Evolutionary conservation across 2,888 invertebrate genomes (phyloP).

Genomic region (Plebejus argus): DNA sequence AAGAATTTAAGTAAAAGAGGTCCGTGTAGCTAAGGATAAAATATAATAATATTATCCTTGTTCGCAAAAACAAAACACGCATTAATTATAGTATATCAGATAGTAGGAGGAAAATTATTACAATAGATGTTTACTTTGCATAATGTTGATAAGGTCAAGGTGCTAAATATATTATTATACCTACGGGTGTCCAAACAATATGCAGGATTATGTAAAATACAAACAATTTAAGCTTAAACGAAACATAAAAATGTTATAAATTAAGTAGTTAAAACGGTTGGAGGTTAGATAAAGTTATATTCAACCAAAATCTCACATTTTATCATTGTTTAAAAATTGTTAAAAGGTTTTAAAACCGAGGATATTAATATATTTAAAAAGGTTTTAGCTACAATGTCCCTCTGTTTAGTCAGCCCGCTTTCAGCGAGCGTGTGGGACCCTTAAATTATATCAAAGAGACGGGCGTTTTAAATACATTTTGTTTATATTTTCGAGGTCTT

Average conservation of each 20-base stretch:
- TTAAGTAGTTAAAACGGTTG: slow-evolving; percentile 20
- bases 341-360: neutral
- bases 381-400: slow-evolving; percentile 17
- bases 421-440: slow-evolving; percentile 14
- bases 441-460: slow-evolving; percentile 28
- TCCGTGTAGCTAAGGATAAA: neutral
- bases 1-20: neutral
- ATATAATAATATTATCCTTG: no score
- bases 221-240: neutral
- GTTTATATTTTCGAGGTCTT: slow-evolving; percentile 21
- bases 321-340: slow-evolving; percentile 13
- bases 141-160: no score
- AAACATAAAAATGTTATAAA: neutral
- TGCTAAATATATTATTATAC: no score
- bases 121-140: no score
- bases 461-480: slow-evolving; percentile 8
- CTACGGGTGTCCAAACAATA: neutral
- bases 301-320: slow-evolving; percentile 6
- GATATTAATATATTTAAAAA: slow-evolving; percentile 22
- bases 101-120: no score
- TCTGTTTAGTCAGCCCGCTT: slow-evolving; percentile 14
- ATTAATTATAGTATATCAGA: no score
- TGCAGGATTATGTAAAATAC: neutral
- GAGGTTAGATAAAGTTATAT: neutral
- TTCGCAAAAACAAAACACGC: no score